Base-by-base conservation (phyloP, 2,888 invertebrate genomes). In the Corbicula japonica region DNA sequence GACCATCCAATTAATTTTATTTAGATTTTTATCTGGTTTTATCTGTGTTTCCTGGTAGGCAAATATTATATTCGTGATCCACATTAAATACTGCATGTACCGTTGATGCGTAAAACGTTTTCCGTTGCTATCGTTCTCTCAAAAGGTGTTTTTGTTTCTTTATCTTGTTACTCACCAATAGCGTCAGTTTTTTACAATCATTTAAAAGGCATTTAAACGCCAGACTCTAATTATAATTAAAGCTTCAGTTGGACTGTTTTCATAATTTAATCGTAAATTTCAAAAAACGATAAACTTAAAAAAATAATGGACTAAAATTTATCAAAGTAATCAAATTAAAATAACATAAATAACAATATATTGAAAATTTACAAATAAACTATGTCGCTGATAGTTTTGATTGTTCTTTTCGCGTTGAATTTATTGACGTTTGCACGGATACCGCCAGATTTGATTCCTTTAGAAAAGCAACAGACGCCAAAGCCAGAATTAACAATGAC, bases 361-460 rank as follows among this genome's bases (percentile, higher is more conserved):
- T 34, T 21, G 18, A 8, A 56, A 35, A 21, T 21, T 12, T 12
- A 41, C 41, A 10, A 10, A 41, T 18, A 10, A 34, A 61, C 35
- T 21, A 61, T 71, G 62, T 50, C 61, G 28, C 26, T 28, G 15
- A 41, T 21, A 28, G 18, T 69, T 54, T 46, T 75, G 26, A 18
- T 54, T 21, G 10, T 50, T 41, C 52, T 61, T 15, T 23, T 56
- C 30, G 68, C 54, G 15, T 3, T 72, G 23, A 61, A 52, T 28
- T 28, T 15, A 2, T 32, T 44, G 32, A n/a, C 41, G 28, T 8
- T 35, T 23, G 62, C 75, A 52, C 28, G 18, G 21, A 46, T 83
- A 30, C 83, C 83, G 30, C 26, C 60, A 10, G 76, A 73, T 18
- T 83, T 83, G 28, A 58, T 79, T 23, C 83, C 83, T 5, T 58